Evolutionary conservation across 2,888 invertebrate genomes (phyloP), one percentile per base, ranked within the genome.

Genomic region (Acleris literana): DNA sequence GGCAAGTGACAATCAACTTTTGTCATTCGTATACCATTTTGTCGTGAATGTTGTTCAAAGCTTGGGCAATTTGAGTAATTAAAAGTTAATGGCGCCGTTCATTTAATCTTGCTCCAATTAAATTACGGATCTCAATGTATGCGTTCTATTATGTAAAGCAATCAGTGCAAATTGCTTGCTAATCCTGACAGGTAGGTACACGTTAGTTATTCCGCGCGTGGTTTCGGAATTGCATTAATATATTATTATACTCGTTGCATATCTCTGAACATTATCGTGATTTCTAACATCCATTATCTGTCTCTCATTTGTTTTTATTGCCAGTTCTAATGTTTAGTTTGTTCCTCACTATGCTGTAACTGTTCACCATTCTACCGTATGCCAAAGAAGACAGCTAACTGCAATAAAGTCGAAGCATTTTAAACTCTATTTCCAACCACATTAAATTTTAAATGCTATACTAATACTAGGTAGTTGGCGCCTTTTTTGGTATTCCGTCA

Each of bases 151-250:
- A 39, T 54, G 39, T 54, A 54, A 13, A 29, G 33, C 54, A 54
- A 54, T 53, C 53, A 53, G 29, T 18, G 18, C 39, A 54, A 54
- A 54, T 54, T 54, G 18, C 54, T 33, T 33, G 39, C 54, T 54
- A 54, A 54, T 54, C 54, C 13, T 39, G 13, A 13, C 54, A 3
- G 11, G n/a, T 16, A 3, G 5, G 9, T 16, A 1, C 52, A 33
- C 20, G 39, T 54, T 39, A 39, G 18, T 54, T 18, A 54, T 54
- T 54, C 54, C 18, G 20, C 33, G 33, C 18, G 39, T 18, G 54
- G 54, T 39, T 54, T 29, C 17, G 11, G 17, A 29, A 18, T 49
- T 17, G 39, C 54, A 54, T 54, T 39, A 54, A 39, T 54, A 39
- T 18, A 18, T 16, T 39, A 54, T 5, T 53, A n/a, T 33, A 46